A percentile compares a stretch with the other conserved stretches of the same genome.
phyloP scores from a whole-genome alignment of 2,888 invertebrate species.

The Pycnomerus fuliginosus region DNA sequence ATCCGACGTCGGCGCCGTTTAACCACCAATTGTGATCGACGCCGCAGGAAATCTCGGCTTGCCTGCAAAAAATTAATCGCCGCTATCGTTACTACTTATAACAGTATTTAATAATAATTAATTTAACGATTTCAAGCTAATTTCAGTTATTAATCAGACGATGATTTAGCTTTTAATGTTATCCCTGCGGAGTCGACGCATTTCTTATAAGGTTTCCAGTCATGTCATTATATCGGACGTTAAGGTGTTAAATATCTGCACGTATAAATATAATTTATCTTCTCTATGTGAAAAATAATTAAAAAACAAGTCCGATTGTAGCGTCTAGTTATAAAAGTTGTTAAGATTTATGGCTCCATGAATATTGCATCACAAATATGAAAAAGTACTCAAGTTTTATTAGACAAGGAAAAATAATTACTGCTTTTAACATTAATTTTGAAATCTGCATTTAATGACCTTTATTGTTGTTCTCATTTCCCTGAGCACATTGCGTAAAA shows the following conservation, averaged over 20 bases:
- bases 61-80: conserved; percentile 2
- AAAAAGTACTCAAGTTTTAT: too few relatives aligned
- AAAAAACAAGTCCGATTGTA: conserved; percentile 6
- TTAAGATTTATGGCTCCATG: too few relatives aligned
- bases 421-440: too few relatives aligned
- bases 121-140: conserved; percentile 23
- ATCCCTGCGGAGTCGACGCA: too few relatives aligned
- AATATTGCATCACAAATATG: too few relatives aligned
- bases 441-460: too few relatives aligned
- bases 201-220: conserved; percentile 14
- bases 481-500: too few relatives aligned
- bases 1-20: conserved; percentile 39
- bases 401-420: too few relatives aligned
- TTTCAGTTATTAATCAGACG: conserved; percentile 25
- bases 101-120: conserved; percentile 19
- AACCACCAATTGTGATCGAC: conserved; percentile 14
- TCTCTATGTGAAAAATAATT: conserved; percentile 5
- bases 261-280: conserved; percentile 16
- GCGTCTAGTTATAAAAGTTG: too few relatives aligned
- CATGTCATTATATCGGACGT: conserved; percentile 13
- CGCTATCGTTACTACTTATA: too few relatives aligned
- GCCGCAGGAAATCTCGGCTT: not conserved
- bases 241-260: conserved; percentile 16
- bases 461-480: too few relatives aligned
- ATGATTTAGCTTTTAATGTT: conserved; percentile 4